Conservation (phyloP, 2,113 vertebrate species). For the Oncorhynchus clarkii region DNA sequence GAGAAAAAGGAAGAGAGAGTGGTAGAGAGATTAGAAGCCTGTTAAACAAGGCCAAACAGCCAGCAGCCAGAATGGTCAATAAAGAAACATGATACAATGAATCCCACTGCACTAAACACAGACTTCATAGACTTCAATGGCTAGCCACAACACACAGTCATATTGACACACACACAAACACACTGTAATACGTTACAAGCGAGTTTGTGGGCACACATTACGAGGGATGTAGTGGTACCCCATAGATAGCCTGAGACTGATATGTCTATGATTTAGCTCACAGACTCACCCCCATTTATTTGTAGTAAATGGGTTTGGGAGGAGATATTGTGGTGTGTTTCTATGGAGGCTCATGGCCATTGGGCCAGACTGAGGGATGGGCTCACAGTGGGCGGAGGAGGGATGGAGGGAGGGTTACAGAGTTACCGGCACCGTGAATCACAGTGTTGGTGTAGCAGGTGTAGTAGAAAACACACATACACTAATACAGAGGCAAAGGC, state of each 20-base stretch:
- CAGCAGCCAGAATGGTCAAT: no score
- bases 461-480: no score
- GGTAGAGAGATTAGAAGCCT: not conserved
- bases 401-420: not conserved
- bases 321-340: not conserved
- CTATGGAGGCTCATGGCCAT: not conserved
- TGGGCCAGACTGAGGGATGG: not conserved
- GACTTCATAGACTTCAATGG: no score
- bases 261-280: no score
- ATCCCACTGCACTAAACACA: no score
- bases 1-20: not conserved
- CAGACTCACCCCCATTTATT: no score
- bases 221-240: no score
- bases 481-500: no score
- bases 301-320: not conserved
- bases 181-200: not conserved
- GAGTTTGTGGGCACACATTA: no score
- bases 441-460: no score
- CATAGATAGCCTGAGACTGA: not conserved
- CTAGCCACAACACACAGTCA: not conserved
- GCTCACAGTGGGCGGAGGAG: not conserved
- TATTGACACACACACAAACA: not conserved
- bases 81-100: not conserved
- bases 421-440: not conserved
- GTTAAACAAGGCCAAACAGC: no score